Percentiles rank a stretch among this genome's conserved stretches.
Conservation (phyloP, 1,140 invertebrate genomes). For the Ceratina australensis region DNA sequence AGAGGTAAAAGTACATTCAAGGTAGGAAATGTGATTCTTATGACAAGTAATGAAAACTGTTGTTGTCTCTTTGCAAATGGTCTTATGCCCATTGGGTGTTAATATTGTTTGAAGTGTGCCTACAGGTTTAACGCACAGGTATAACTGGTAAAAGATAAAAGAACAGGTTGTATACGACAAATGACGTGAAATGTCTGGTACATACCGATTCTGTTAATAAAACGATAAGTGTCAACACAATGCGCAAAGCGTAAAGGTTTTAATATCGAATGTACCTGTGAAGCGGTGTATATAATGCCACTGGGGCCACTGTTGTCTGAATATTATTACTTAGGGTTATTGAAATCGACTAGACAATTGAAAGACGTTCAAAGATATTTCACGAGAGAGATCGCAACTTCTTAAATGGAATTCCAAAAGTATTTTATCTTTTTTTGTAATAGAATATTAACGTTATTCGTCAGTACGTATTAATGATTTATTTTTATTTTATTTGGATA, state of each 20-base stretch:
- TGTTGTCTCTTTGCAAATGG: conserved; percentile 69
- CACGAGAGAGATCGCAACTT: conserved; percentile 54
- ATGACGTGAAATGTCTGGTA: conserved; percentile 72
- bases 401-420: conserved; percentile 6
- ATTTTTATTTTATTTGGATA: too few relatives aligned
- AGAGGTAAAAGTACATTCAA: conserved; percentile 57
- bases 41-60: conserved; percentile 60
- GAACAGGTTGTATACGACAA: conserved; percentile 78
- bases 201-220: conserved; percentile 45
- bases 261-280: conserved; percentile 41
- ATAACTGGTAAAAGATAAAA: conserved; percentile 75
- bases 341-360: conserved; percentile 51
- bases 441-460: conserved; percentile 12
- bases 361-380: conserved; percentile 46
- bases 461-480: too few relatives aligned
- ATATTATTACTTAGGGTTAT: conserved; percentile 48
- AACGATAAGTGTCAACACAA: conserved; percentile 28
- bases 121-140: conserved; percentile 80
- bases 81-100: conserved; percentile 74
- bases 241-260: conserved; percentile 46
- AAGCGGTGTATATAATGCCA: conserved; percentile 57
- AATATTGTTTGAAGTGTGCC: conserved; percentile 80
- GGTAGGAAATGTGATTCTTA: conserved; percentile 68
- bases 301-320: conserved; percentile 60
- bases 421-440: conserved; percentile 16